A percentile compares a stretch with the other conserved stretches of the same genome.
Conservation (phyloP, 2,888 invertebrate genomes). For the Orthosia gothica region DNA sequence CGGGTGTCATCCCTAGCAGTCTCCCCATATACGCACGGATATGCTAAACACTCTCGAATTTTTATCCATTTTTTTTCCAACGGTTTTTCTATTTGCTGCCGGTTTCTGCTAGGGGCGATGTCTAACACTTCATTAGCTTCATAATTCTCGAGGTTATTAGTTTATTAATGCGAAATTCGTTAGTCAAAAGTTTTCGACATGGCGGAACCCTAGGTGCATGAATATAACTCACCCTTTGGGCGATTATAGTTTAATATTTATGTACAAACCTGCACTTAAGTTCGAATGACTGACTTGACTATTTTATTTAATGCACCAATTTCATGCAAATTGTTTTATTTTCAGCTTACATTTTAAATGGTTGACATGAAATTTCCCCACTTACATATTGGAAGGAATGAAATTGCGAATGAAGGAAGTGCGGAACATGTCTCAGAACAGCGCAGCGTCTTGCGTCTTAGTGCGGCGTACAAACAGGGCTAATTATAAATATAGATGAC, state of each 20-base stretch:
- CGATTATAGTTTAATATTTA: constrained; percentile 37
- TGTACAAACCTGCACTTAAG: constrained; percentile 18
- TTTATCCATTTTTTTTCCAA: neutral
- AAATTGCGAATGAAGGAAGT: neutral
- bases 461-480: constrained; percentile 26
- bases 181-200: neutral
- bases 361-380: neutral
- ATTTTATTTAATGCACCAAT: constrained; percentile 11
- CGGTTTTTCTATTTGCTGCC: neutral
- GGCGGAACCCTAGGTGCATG: constrained; percentile 11
- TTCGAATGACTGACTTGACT: constrained; percentile 4
- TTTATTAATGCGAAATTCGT: neutral
- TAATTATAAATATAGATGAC: constrained; percentile 63
- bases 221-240: constrained; percentile 11
- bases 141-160: neutral
- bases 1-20: neutral
- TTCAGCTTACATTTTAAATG: constrained; percentile 8
- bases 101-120: neutral
- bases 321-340: constrained; percentile 10
- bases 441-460: neutral
- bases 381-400: neutral
- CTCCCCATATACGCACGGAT: neutral
- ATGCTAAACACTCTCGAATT: neutral
- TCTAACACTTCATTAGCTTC: constrained; percentile 6
- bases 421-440: neutral